These are phyloP conservation scores for Tribolium castaneum DNA, from an alignment of 1,140 invertebrate species.

Conservation along the genomic window DNA sequence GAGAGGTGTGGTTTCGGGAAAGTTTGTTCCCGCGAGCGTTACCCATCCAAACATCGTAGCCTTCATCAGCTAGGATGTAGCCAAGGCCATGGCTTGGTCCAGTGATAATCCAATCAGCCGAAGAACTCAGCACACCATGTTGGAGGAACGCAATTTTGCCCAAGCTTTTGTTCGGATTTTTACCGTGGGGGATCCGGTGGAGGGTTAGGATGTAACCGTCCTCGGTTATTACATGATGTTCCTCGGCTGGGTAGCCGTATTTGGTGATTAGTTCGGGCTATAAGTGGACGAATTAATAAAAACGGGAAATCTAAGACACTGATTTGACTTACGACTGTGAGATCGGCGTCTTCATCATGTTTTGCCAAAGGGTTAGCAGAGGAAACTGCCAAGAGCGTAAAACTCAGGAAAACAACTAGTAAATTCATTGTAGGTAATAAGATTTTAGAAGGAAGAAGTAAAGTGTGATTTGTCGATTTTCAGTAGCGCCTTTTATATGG, in stretches of 20 bases:
- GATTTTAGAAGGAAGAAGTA: background rate
- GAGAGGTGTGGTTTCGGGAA: slow-evolving; percentile 64
- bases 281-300: background rate
- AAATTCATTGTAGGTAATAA: background rate
- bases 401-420: background rate
- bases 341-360: background rate
- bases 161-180: background rate
- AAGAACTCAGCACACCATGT: slow-evolving; percentile 79
- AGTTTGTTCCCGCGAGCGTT: slow-evolving; percentile 75
- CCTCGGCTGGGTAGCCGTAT: slow-evolving; percentile 75
- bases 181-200: slow-evolving; percentile 73
- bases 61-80: slow-evolving; percentile 74
- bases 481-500: background rate
- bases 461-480: background rate
- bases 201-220: slow-evolving; percentile 81
- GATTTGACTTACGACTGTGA: background rate
- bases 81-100: slow-evolving; percentile 65
- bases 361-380: background rate
- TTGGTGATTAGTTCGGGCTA: slow-evolving; percentile 70
- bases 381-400: background rate
- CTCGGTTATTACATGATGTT: slow-evolving; percentile 72
- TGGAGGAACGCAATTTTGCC: slow-evolving; percentile 70
- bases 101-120: slow-evolving; percentile 74
- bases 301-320: background rate
- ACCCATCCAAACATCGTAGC: slow-evolving; percentile 82